These are phyloP conservation scores for Centropus unirufus DNA, from an alignment of 2,113 vertebrate genomes.

Conservation along the genomic window DNA sequence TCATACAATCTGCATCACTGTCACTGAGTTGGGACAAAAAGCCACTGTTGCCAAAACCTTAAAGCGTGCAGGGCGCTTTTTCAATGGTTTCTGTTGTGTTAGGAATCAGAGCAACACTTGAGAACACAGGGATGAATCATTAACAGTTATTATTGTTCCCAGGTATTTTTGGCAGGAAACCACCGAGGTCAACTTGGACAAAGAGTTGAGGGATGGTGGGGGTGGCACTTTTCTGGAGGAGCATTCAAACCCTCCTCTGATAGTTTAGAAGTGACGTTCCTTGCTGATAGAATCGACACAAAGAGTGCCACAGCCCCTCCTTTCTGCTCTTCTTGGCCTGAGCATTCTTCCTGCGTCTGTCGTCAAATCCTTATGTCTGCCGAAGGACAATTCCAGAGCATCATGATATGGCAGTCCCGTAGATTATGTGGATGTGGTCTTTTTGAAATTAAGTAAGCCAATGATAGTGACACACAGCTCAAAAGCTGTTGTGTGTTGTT, in stretches of 20 bases:
- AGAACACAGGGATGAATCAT: slow-evolving; percentile 61
- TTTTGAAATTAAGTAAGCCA: slow-evolving; percentile 19
- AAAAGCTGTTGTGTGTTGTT: background rate
- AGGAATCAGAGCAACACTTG: slow-evolving; percentile 22
- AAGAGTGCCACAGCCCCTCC: background rate
- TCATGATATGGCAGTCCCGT: background rate
- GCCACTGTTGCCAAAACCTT: background rate
- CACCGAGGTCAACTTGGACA: slow-evolving; percentile 49
- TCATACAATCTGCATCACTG: background rate
- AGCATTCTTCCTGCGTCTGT: background rate
- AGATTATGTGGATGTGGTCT: fast-evolving
- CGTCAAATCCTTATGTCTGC: background rate
- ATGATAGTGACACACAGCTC: background rate
- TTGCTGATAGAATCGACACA: fast-evolving
- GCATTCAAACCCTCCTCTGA: background rate
- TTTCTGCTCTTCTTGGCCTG: background rate
- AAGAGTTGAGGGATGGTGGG: background rate
- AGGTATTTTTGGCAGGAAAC: slow-evolving; percentile 64
- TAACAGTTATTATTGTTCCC: slow-evolving; percentile 69
- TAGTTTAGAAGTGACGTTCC: background rate
- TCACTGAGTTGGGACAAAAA: background rate
- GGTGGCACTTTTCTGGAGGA: background rate
- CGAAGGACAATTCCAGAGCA: slow-evolving; percentile 28
- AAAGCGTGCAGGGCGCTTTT: background rate
- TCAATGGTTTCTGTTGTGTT: background rate